These are phyloP conservation scores for Petrosia ficiformis DNA, from an alignment of 37 sponge, comb jelly and placozoan genomes.

Conservation along the genomic window DNA sequence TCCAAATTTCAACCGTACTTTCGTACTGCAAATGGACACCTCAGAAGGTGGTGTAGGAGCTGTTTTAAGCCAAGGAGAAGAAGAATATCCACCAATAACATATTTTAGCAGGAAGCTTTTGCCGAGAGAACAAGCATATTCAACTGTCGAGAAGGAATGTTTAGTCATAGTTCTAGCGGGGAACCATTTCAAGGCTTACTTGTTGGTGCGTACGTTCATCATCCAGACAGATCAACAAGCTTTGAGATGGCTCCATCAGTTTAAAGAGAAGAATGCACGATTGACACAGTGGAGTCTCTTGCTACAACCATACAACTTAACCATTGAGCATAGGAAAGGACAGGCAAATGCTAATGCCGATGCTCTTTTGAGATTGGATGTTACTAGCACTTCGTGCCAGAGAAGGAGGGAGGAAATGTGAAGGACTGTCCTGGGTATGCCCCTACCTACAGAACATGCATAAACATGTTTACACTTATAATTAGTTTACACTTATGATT, in stretches of 20 bases:
- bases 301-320: no score
- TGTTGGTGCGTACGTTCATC: neutral
- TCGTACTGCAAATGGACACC: conserved; percentile 30
- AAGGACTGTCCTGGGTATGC: no score
- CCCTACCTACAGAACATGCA: no score
- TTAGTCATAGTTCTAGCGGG: conserved; percentile 15
- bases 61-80: conserved; percentile 19
- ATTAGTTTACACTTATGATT: no score
- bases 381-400: neutral
- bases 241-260: conserved; percentile 6
- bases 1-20: conserved; percentile 1
- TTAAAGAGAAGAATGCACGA: conserved; percentile 25
- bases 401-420: conserved; percentile 2
- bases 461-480: no score
- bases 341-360: conserved; percentile 18
- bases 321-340: conserved; percentile 12
- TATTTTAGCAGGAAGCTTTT: conserved; percentile 28
- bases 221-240: conserved; percentile 15
- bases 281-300: conserved; percentile 36
- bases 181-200: conserved; percentile 27
- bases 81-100: conserved; percentile 8
- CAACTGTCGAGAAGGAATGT: conserved; percentile 31
- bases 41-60: conserved; percentile 25
- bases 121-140: conserved; percentile 13
- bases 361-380: conserved; percentile 15